Percentiles rank a stretch among this genome's conserved stretches.
Evolutionary conservation across 2,113 vertebrate species (phyloP).

Genomic region (Mesocricetus auratus): DNA sequence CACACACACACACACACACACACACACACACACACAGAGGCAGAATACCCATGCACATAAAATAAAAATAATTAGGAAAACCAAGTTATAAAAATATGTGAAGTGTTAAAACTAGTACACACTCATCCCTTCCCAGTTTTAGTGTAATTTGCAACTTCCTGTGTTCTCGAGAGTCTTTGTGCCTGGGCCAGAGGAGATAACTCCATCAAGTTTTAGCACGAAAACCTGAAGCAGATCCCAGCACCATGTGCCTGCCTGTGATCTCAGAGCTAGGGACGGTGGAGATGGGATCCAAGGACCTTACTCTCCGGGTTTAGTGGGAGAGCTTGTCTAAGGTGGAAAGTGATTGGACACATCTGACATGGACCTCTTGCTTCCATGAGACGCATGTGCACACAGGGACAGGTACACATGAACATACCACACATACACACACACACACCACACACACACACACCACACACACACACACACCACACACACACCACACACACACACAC

Average conservation of each 20-base stretch:
- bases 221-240: background rate
- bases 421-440: background rate
- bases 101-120: slow-evolving; percentile 4
- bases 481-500: too few relatives aligned
- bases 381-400: background rate
- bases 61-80: background rate
- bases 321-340: background rate
- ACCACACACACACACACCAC: too few relatives aligned
- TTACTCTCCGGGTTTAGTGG: background rate
- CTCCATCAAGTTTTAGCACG: background rate
- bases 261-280: background rate
- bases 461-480: background rate
- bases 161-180: background rate
- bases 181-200: background rate
- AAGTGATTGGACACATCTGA: background rate
- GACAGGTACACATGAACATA: background rate
- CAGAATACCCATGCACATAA: background rate
- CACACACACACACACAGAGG: too few relatives aligned
- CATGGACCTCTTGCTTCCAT: background rate
- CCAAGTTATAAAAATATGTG: background rate
- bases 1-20: too few relatives aligned
- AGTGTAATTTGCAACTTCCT: slow-evolving; percentile 23
- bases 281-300: background rate
- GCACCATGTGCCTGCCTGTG: background rate
- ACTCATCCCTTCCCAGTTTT: slow-evolving; percentile 28